Base-by-base conservation (phyloP, 2,113 vertebrate species). In the Vulpes vulpes region DNA sequence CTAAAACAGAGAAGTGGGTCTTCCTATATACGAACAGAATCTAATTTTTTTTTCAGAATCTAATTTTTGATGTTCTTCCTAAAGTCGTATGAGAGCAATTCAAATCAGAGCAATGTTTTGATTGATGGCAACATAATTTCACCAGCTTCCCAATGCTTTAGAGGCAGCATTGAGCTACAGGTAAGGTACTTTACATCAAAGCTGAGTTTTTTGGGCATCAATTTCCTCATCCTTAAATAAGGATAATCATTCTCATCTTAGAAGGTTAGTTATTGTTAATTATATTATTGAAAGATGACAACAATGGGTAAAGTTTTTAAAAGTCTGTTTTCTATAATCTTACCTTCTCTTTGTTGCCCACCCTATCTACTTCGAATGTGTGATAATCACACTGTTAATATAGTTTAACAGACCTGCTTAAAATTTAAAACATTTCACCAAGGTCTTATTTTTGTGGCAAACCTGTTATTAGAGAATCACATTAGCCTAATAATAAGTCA, bases 391-490 rank as follows among this genome's bases (percentile, higher is more conserved):
- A 88, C 53, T 27, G 15, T 87, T 96, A 76, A 79, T 7, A 27
- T 59, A n/a, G 25, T 55, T 96, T 86, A 91, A 76, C 10, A 38
- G 20, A 82, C 49, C 32, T 79, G 86, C 60, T 93, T 93, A 87
- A 92, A 79, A 96, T 79, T 90, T n/a, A 92, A 32, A 62, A 32
- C n/a, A 67, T 80, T 90, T 88, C 53, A 84, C 8, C 49, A 67
- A 15, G 20, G 35, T 87, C 78, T 94, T 90, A 74, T 67, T 86
- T 94, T 96, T 90, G 82, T 79, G 15, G 12, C 20, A 89, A 88
- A 25, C 20, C 38, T 43, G 14, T 87, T 86, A 95, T 89, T 97
- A 90, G 84, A 83, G 88, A 95, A 83, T 93, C 51, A 51, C 90
- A 67, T 57, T 94, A 97, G 17, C 59, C 74, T 89, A 73, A 67